phyloP scores from a whole-genome alignment of 1,140 invertebrate species.

The Hydropsyche tenuis region DNA sequence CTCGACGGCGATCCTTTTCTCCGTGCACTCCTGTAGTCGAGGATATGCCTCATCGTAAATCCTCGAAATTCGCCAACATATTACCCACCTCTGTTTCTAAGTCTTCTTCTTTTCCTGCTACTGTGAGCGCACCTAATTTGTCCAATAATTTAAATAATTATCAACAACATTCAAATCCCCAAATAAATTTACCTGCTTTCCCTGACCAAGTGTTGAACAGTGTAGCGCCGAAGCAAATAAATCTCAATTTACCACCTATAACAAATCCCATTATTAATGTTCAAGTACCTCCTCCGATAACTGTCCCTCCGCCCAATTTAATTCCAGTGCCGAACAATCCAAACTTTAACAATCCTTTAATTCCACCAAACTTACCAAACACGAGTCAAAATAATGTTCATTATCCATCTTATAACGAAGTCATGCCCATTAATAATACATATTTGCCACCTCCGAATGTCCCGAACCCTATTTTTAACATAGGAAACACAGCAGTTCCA shows the following conservation, averaged over 20 bases:
- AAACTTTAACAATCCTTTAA: background rate
- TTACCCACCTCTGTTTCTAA: background rate
- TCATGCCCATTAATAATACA: background rate
- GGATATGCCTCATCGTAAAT: conserved; percentile 36
- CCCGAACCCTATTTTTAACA: background rate
- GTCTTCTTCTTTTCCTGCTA: background rate
- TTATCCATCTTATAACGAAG: background rate
- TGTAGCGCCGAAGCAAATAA: background rate
- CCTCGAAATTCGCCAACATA: conserved; percentile 23
- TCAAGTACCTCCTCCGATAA: conserved; percentile 7
- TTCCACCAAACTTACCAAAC: background rate
- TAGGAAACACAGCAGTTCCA: background rate
- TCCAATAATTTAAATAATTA: background rate
- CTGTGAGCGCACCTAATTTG: background rate
- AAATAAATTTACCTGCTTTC: conserved; percentile 3
- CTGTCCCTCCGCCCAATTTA: background rate
- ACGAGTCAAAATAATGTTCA: background rate
- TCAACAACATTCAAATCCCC: background rate
- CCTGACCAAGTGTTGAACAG: background rate
- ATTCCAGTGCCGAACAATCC: background rate
- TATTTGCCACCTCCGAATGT: background rate
- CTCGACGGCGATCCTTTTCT: conserved; percentile 34
- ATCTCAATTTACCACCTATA: background rate
- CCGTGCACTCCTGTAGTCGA: conserved; percentile 43
- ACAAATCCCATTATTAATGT: background rate